phyloP scores from a whole-genome alignment of 2,113 vertebrate genomes.

The Microtus oregoni region DNA sequence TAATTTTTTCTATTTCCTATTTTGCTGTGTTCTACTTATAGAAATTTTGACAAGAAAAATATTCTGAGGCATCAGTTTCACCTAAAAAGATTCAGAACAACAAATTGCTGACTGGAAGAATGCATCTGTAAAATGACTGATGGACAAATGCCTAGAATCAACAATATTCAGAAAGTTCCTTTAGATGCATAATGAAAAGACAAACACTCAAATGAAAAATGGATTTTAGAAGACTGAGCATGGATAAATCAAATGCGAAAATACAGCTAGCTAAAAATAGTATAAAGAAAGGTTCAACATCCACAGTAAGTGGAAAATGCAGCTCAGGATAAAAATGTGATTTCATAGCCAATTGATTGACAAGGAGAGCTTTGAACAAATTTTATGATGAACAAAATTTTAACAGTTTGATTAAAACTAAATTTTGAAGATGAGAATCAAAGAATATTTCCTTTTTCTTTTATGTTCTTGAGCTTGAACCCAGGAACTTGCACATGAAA shows the following conservation, averaged over 20 bases:
- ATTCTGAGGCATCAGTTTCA: neutral
- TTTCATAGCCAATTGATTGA: neutral
- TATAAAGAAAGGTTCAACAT: neutral
- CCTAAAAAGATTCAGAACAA: conserved; percentile 32
- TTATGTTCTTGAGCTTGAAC: neutral
- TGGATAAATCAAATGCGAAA: conserved; percentile 32
- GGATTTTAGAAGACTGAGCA: conserved; percentile 19
- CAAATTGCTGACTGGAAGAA: neutral
- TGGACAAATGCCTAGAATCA: conserved; percentile 12
- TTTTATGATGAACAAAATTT: neutral
- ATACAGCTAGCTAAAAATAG: conserved; percentile 29
- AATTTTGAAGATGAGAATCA: neutral
- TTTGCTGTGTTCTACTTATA: neutral
- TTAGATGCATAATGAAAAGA: conserved; percentile 11
- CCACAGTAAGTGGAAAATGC: neutral
- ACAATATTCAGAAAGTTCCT: neutral
- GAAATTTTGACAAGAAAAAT: neutral
- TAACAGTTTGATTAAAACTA: neutral
- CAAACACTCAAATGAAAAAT: conserved; percentile 26
- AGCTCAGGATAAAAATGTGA: conserved; percentile 37
- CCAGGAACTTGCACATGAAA: neutral
- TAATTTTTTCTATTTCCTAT: neutral
- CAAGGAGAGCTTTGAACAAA: neutral
- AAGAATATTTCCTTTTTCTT: neutral
- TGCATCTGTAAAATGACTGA: neutral